Evolutionary conservation across 2,113 vertebrate species (phyloP), one percentile per base, ranked within the genome.

Genomic region (Nothoprocta pentlandii): DNA sequence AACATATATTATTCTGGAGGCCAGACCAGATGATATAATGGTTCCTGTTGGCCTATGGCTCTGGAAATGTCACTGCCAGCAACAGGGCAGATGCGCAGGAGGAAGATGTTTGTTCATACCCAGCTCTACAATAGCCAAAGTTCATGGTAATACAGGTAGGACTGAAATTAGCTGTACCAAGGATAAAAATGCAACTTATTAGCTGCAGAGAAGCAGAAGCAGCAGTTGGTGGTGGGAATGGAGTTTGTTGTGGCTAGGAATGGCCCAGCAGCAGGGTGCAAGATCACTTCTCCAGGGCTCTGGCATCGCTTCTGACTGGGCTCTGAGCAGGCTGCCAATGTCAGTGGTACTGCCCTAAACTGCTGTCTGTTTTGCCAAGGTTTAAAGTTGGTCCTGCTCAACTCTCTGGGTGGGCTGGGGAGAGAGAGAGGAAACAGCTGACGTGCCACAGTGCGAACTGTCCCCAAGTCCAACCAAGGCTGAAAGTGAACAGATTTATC

Each of bases 131-230:
- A 47, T 30, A 34, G 75, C 15, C 42, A 41, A 30, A 23, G 42
- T 23, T 87, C 36, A 30, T 0, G 8, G 51, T 46, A 76, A 12
- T 1, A 3, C 36, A 42, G 7, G 34, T 2, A 61, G 30, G 56
- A 6, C 25, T 19, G 21, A 11, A 53, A 39, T 58, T 84, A 67
- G 34, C 61, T 30, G 19, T 79, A 17, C 30, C n/a, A 56, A 68
- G 39, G 22, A 10, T 6, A 39, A 6, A 16, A 51, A 36, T 1
- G 36, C 26, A 63, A 71, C 30, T 12, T 8, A 2, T 5, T 59
- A 26, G 4, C 4, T 9, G n/a, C 10, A 26, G 53, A 79, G 15
- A 71, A 4, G 6, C n/a, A 51, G 22, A 89, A 16, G 12, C 42
- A 23, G 10, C 49, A 42, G 13, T 7, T 12, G 16, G 14, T 58